These are phyloP conservation scores for Neoarius graeffei DNA, from an alignment of 2,113 vertebrate species.

Conservation along the genomic window DNA sequence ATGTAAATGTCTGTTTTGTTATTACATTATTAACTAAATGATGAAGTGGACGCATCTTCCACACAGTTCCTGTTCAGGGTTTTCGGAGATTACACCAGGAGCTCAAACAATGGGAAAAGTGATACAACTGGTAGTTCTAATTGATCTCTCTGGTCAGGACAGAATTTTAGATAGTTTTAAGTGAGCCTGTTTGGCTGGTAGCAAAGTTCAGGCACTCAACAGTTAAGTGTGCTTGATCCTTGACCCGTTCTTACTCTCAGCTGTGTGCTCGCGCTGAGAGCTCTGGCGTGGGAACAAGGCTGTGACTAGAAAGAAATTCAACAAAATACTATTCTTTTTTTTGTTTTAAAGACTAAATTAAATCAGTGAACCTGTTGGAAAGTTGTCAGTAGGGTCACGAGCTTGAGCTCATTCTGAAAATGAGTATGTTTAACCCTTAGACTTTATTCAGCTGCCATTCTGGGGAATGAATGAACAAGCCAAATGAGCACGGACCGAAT, in stretches of 20 bases:
- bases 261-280: background rate
- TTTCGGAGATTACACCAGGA: too few species aligned
- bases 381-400: background rate
- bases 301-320: background rate
- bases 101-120: too few species aligned
- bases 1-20: too few species aligned
- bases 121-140: background rate
- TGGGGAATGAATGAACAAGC: conserved; percentile 36
- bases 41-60: too few species aligned
- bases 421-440: conserved; percentile 19
- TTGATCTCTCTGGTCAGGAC: background rate
- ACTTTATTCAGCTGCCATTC: conserved; percentile 34
- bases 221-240: conserved; percentile 8
- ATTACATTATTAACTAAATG: too few species aligned
- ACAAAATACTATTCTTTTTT: background rate
- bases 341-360: conserved; percentile 3
- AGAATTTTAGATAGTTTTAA: background rate
- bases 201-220: background rate
- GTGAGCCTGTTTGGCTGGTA: background rate
- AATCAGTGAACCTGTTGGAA: conserved; percentile 2
- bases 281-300: background rate
- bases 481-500: conserved; percentile 15
- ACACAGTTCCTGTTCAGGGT: too few species aligned
- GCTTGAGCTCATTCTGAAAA: conserved; percentile 15
- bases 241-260: background rate